phyloP scores from a whole-genome alignment of 2,888 invertebrate genomes.

The Rotaria sp. region DNA sequence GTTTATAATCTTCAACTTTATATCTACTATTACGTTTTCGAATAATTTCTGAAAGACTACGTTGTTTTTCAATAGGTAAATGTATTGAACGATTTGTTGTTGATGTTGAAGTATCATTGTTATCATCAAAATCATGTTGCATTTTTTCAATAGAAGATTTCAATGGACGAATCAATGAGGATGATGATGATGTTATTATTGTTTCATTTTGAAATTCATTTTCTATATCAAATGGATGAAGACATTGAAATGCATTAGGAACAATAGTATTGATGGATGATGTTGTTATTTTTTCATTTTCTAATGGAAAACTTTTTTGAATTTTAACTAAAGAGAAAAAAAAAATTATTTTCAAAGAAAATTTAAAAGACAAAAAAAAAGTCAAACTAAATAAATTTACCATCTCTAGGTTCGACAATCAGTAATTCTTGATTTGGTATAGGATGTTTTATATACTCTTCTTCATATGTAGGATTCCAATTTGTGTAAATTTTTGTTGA shows the following conservation, averaged over 20 bases:
- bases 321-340: not conserved
- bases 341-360: not conserved
- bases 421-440: not conserved
- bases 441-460: not conserved
- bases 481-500: not conserved
- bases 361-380: not conserved
- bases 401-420: not conserved
- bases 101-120: not conserved
- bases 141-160: not conserved
- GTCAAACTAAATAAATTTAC: not conserved
- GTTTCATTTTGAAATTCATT: not conserved
- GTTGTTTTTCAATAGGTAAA: not conserved
- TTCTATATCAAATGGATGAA: not conserved
- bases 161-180: not conserved
- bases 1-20: slow-evolving; percentile 11
- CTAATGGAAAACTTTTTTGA: not conserved
- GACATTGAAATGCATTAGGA: not conserved
- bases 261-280: not conserved
- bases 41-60: not conserved
- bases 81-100: not conserved
- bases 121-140: not conserved
- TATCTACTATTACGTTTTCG: not conserved
- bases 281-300: not conserved
- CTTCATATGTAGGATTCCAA: not conserved
- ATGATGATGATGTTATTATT: not conserved